Base-by-base conservation (phyloP, 2,113 vertebrate species). In the Rynchops niger region DNA sequence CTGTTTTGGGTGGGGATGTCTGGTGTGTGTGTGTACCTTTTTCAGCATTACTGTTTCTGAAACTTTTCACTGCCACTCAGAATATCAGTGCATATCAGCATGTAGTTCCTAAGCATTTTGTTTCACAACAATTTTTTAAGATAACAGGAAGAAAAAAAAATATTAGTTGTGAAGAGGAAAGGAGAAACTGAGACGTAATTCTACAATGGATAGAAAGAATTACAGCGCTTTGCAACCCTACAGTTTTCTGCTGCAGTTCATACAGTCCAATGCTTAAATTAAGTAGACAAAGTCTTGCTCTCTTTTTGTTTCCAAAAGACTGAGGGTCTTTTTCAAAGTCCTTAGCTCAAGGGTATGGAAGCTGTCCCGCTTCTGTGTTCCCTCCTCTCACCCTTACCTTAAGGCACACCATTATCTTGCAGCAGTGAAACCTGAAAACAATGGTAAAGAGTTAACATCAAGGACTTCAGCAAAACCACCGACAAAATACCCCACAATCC, bases 391-490 rank as follows among this genome's bases (percentile, higher is more conserved):
- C 30, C 8, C 49, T 88, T 67, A 63, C 50, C 50, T 84, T 61
- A 36, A 90, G 32, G 29, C 50, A n/a, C n/a, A 42, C 70, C 56
- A 49, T 70, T 96, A 66, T 91, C 74, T 93, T 91, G 56, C 55
- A 81, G 61, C 85, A 72, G 55, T 32, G 82, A 88, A 94, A 79
- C 47, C 63, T 65, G 47, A 73, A 89, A 94, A 80, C 86, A 97
- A 70, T 95, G 47, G 12, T 63, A 50, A 82, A 79, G 91, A 86
- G 65, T 94, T 95, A 96, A 95, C 88, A 67, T 91, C 83, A 95
- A 96, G 91, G 87, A 52, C 85, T 95, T 96, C 34, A 70, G 67
- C 36, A 90, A 96, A 96, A 91, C 66, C 92, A 84, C 92, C 0
- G 11, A 79, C 88, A 85, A 94, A 94, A 94, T 30, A 80, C 67